These are phyloP conservation scores for Quadroppia sp. DNA, from an alignment of 2,888 invertebrate species.

Conservation along the genomic window DNA sequence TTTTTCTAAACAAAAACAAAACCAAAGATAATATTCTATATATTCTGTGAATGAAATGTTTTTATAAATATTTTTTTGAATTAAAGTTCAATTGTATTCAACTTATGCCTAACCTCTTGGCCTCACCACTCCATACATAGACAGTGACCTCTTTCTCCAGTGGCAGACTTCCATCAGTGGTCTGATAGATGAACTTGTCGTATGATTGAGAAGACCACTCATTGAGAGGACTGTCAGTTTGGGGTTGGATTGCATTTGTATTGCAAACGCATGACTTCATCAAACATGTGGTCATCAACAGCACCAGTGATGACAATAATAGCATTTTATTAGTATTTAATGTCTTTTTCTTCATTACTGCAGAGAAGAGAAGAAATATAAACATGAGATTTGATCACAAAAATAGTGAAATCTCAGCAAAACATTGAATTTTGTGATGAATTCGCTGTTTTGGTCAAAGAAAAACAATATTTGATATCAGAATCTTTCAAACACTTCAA, in stretches of 20 bases:
- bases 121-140: constrained; percentile 9
- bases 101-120: not conserved
- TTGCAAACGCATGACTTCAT: not conserved
- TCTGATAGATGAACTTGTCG: not conserved
- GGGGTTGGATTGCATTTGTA: not conserved
- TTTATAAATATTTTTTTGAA: no score
- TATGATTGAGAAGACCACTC: not conserved
- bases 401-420: not conserved
- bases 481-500: no score
- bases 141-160: constrained; percentile 12
- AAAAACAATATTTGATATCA: not conserved
- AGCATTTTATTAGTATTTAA: not conserved
- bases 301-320: not conserved
- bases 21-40: no score
- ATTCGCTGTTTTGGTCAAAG: not conserved
- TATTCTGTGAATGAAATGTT: no score
- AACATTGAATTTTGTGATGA: not conserved
- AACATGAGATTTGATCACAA: not conserved
- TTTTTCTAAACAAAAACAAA: no score
- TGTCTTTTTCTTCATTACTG: constrained; percentile 3
- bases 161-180: not conserved
- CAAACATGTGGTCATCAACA: not conserved
- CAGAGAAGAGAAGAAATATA: not conserved
- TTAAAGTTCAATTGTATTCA: no score
- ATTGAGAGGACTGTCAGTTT: not conserved